Base-by-base conservation (phyloP, 2,888 invertebrate species). In the Anoncus sp. region DNA sequence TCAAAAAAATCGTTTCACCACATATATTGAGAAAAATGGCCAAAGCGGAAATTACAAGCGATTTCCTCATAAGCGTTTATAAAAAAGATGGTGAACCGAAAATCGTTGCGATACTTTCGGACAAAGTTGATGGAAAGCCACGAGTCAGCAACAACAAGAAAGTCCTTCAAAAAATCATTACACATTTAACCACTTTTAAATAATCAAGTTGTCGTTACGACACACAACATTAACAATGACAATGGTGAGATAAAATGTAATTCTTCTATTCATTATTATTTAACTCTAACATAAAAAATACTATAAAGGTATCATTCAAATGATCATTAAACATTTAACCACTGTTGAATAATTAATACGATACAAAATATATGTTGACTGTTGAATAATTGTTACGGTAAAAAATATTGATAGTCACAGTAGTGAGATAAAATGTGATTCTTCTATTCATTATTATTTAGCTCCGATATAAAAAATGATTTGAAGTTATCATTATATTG, bases 21-120 rank as follows among this genome's bases (percentile, higher is more conserved):
- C 12, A 43, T 43, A 43, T 43, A 6, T 43, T 43, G 43, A 43
- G 12, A 14, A 43, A 43, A 43, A 43, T 43, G 43, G 43, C 43
- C 43, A 43, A 43, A 43, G 43, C 43, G 14, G 43, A 43, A 43
- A 43, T 43, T 43, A 43, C 43, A 43, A 43, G 43, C 43, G 43
- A 43, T 43, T 43, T 16, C 43, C n/a, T 43, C 43, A 43, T 10
- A 31, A 31, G 7, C 7, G 31, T 31, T 31, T 31, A 31, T 7
- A 31, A 31, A 31, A 31, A 31, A 31, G 43, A 43, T n/a, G 43
- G 43, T 43, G 43, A 43, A 43, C 43, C 14, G 43, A 43, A 43
- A 43, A 16, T 43, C 43, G 43, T 43, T 43, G 43, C 12, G 16
- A 14, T 43, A 43, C 43, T 43, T 43, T 43, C 43, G n/a, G 43